phyloP scores from a whole-genome alignment of 1,140 invertebrate genomes.

The Pseudomyrmex dendroicus region DNA sequence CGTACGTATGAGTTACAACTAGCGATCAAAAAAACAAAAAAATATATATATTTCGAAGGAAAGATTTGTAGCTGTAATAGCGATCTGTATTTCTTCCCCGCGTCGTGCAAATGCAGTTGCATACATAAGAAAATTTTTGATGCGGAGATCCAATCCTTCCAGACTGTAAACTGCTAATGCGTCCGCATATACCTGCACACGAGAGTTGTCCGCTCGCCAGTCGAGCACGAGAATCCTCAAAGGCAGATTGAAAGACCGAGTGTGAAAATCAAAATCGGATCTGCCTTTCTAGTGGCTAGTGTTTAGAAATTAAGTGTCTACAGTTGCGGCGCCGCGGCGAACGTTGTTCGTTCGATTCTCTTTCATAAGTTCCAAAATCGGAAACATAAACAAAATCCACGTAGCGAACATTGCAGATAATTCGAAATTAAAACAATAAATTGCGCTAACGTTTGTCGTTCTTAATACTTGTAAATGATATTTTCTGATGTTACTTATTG shows the following conservation, averaged over 20 bases:
- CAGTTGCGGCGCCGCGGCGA: constrained; percentile 33
- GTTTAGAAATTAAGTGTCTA: constrained; percentile 46
- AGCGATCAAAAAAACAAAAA: constrained; percentile 17
- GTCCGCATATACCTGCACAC: neutral
- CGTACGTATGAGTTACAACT: constrained; percentile 28
- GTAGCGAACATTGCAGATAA: neutral
- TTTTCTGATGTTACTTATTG: too few relatives aligned
- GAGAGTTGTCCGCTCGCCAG: constrained; percentile 12
- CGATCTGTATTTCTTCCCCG: constrained; percentile 16
- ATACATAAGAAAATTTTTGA: neutral
- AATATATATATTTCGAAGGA: constrained; percentile 14
- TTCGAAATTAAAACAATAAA: neutral
- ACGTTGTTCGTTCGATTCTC: constrained; percentile 1
- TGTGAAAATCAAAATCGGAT: constrained; percentile 54
- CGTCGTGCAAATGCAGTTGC: constrained; percentile 6
- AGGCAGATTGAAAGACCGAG: constrained; percentile 25
- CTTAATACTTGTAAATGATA: too few relatives aligned
- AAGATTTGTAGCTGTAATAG: constrained; percentile 40
- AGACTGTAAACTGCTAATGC: neutral
- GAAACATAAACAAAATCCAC: neutral
- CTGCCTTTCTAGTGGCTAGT: constrained; percentile 43
- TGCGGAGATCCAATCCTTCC: constrained; percentile 21
- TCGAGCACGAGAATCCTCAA: constrained; percentile 34
- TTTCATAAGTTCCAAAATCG: neutral
- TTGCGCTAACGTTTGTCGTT: too few relatives aligned